A percentile compares a stretch with the other conserved stretches of the same genome.
These are phyloP conservation scores for Okapia johnstoni DNA, from an alignment of 2,113 vertebrate genomes.

Conservation along the genomic window DNA sequence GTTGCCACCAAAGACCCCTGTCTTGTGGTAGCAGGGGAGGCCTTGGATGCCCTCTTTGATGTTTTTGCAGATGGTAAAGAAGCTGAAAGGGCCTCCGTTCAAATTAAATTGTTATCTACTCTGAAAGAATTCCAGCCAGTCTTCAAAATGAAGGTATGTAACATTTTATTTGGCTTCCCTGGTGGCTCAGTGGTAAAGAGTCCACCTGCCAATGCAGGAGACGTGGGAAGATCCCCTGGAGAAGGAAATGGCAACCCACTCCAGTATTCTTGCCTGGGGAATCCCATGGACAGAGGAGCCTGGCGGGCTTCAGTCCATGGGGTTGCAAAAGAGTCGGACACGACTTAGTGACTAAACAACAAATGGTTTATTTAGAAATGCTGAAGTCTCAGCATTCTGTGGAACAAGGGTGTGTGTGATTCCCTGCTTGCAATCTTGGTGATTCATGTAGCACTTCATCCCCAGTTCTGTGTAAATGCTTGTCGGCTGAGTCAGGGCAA, in stretches of 20 bases:
- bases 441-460: neutral
- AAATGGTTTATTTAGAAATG: neutral
- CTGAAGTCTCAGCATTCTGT: accelerated
- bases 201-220: neutral
- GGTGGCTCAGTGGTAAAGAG: neutral
- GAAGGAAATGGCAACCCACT: neutral
- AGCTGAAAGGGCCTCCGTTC: constrained; percentile 88
- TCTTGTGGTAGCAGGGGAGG: constrained; percentile 93
- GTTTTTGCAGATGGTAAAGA: constrained; percentile 95
- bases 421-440: accelerated
- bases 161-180: neutral
- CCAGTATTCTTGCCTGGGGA: neutral
- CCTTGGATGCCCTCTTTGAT: constrained; percentile 95
- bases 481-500: neutral
- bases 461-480: neutral
- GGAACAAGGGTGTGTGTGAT: neutral
- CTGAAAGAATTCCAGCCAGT: constrained; percentile 92
- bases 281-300: neutral
- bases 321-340: neutral
- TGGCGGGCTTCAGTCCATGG: neutral
- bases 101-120: constrained; percentile 86
- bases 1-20: constrained; percentile 88
- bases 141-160: constrained; percentile 92
- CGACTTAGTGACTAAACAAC: neutral
- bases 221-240: neutral